Conservation (phyloP, 1,140 invertebrate genomes). For the Trichomalopsis sarcophagae region DNA sequence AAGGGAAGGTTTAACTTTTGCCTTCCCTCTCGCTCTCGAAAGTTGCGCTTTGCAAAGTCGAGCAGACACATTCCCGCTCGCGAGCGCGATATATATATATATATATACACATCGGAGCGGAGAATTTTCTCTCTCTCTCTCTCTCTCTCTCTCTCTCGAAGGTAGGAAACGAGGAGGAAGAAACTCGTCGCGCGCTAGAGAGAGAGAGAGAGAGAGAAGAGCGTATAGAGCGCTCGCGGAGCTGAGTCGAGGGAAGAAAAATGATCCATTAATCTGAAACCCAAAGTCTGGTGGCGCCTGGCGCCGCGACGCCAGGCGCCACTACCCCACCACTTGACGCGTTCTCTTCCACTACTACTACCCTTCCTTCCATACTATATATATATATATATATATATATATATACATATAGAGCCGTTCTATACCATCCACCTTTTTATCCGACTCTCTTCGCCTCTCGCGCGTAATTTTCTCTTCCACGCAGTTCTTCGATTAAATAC, state of each 20-base stretch:
- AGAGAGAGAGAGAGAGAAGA: no score
- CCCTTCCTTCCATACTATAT: background rate
- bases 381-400: no score
- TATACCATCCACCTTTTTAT: constrained; percentile 47
- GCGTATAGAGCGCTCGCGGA: background rate
- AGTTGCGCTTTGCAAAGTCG: constrained; percentile 48
- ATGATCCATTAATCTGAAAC: constrained; percentile 76
- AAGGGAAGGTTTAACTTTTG: background rate
- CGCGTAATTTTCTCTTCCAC: constrained; percentile 14
- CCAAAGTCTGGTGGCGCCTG: constrained; percentile 75
- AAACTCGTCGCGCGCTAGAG: background rate
- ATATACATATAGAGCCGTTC: no score
- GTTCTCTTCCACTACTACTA: constrained; percentile 47
- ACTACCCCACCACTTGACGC: constrained; percentile 59
- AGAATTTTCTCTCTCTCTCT: constrained; percentile 49
- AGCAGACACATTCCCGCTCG: constrained; percentile 43
- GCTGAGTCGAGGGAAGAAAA: constrained; percentile 67
- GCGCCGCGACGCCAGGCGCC: constrained; percentile 68
- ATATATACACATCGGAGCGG: background rate
- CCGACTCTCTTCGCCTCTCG: constrained; percentile 35
- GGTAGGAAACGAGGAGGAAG: constrained; percentile 56
- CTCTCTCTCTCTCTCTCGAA: constrained; percentile 46
- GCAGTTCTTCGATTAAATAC: background rate
- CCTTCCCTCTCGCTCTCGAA: constrained; percentile 12
- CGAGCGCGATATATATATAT: no score